These are phyloP conservation scores for Petrosia ficiformis DNA, from an alignment of 37 sponge, comb jelly and placozoan genomes.

Conservation along the genomic window DNA sequence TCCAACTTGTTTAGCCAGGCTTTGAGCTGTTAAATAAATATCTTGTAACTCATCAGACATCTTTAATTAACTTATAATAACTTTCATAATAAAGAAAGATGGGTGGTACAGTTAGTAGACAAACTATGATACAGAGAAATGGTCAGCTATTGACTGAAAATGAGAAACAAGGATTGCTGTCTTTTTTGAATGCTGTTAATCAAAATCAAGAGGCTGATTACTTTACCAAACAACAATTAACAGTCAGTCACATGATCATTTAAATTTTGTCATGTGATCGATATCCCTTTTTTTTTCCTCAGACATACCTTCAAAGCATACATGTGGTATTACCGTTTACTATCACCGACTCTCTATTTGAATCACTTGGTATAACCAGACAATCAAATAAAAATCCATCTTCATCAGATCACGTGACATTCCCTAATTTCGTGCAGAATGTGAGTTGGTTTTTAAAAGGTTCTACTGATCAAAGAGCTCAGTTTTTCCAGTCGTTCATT, in stretches of 20 bases:
- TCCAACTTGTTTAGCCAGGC: constrained; percentile 69
- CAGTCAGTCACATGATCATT: no score
- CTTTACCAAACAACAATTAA: constrained; percentile 16
- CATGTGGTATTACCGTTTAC: no score
- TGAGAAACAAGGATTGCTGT: constrained; percentile 29
- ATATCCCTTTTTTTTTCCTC: no score
- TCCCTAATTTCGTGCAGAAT: constrained; percentile 25
- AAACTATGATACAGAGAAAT: constrained; percentile 15
- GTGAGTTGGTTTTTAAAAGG: constrained; percentile 32
- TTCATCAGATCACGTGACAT: constrained; percentile 10
- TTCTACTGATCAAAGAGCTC: constrained; percentile 8
- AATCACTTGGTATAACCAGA: no score
- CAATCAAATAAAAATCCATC: no score
- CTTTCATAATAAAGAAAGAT: not conserved
- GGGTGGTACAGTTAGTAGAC: constrained; percentile 47
- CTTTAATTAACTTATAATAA: not conserved
- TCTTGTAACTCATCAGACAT: constrained; percentile 18
- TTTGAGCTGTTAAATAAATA: constrained; percentile 61
- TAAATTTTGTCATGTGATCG: no score
- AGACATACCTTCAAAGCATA: no score
- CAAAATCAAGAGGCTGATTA: constrained; percentile 11
- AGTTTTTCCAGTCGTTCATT: constrained; percentile 5
- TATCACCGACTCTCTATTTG: no score
- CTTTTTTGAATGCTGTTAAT: constrained; percentile 28
- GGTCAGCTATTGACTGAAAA: constrained; percentile 32